Evolutionary conservation across 1,140 invertebrate genomes (phyloP).

Genomic region (Tribolium madens): DNA sequence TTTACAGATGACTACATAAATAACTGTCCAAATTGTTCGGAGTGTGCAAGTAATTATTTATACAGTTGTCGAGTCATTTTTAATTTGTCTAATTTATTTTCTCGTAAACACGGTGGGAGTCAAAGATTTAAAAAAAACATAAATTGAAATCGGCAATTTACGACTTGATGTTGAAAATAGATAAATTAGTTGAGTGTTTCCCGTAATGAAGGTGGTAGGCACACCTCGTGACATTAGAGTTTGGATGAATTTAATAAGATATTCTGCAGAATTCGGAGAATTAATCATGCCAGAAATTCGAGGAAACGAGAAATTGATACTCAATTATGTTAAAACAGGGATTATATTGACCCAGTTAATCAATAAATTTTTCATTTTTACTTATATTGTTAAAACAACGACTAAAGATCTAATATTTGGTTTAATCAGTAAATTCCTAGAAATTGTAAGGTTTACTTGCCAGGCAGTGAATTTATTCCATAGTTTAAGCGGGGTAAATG

Average conservation of each 20-base stretch:
- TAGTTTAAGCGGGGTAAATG: too few relatives aligned
- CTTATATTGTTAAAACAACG: too few relatives aligned
- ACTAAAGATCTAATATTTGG: too few relatives aligned
- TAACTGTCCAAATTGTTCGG: conserved; percentile 23
- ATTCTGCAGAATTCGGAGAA: background rate
- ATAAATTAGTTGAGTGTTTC: background rate
- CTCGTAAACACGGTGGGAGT: conserved; percentile 1
- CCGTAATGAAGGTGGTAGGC: background rate
- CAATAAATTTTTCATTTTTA: too few relatives aligned
- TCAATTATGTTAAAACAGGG: background rate
- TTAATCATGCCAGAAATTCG: background rate
- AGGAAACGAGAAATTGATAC: background rate
- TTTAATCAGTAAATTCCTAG: too few relatives aligned
- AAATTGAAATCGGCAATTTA: conserved; percentile 1
- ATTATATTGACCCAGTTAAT: background rate
- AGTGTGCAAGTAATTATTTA: conserved; percentile 17
- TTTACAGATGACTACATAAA: conserved; percentile 21
- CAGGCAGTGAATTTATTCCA: too few relatives aligned
- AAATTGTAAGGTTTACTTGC: too few relatives aligned
- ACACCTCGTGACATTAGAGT: background rate
- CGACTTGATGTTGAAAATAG: background rate
- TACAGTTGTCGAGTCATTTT: conserved; percentile 23
- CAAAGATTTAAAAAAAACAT: conserved; percentile 1
- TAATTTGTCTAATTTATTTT: background rate
- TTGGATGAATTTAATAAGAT: background rate